Evolutionary conservation across 1,140 invertebrate genomes (phyloP).

Genomic region (Calliopsis andreniformis): DNA sequence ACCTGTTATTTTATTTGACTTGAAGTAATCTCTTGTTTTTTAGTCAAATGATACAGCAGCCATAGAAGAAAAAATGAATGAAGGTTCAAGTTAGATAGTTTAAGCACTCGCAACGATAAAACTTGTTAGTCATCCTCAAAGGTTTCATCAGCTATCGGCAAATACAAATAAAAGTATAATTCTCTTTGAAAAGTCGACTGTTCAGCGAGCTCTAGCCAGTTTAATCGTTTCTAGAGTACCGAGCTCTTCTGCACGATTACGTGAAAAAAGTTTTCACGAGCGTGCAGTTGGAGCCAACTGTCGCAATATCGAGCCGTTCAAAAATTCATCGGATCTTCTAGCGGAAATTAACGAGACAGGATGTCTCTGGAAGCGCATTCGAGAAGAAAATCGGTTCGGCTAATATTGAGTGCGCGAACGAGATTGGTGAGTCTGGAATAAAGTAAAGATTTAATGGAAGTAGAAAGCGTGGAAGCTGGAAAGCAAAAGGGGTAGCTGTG

Average conservation of each 20-base stretch:
- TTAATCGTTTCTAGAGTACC: background rate
- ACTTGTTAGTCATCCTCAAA: too few relatives aligned
- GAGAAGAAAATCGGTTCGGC: conserved; percentile 4
- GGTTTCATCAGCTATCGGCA: too few relatives aligned
- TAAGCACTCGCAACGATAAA: too few relatives aligned
- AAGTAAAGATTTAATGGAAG: conserved; percentile 33
- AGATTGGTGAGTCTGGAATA: background rate
- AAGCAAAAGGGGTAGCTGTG: conserved; percentile 17
- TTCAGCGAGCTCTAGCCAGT: background rate
- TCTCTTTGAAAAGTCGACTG: too few relatives aligned
- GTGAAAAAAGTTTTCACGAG: background rate
- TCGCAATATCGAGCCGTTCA: conserved; percentile 25
- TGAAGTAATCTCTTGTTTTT: too few relatives aligned
- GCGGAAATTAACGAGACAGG: conserved; percentile 46
- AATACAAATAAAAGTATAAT: too few relatives aligned
- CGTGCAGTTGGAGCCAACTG: background rate
- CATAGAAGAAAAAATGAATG: too few relatives aligned
- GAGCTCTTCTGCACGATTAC: background rate
- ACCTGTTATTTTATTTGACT: too few relatives aligned
- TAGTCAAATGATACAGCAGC: too few relatives aligned
- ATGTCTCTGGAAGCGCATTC: background rate
- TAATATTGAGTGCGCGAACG: conserved; percentile 35
- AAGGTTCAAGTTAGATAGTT: too few relatives aligned
- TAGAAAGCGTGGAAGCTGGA: conserved; percentile 3
- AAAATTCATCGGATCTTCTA: conserved; percentile 43